Evolutionary conservation across 2,797 vertebrate species (phyloP).

Genomic region (Spinibarbus caldwelli): DNA sequence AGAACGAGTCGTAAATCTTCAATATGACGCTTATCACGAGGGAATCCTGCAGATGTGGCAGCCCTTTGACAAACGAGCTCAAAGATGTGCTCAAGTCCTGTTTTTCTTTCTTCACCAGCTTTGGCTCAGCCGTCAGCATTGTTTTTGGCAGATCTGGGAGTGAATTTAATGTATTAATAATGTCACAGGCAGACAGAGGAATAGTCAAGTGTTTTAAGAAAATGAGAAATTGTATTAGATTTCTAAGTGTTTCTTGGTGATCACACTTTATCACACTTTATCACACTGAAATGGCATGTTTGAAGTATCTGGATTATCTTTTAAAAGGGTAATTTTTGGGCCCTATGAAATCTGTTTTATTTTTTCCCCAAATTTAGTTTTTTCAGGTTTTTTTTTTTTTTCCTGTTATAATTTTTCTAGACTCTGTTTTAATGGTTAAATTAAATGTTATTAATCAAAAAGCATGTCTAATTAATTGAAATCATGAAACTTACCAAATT

Average conservation of each 20-base stretch:
- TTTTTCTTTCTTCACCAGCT: background rate
- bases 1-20: constrained; percentile 51
- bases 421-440: too few species aligned
- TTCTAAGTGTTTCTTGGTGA: background rate
- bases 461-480: background rate
- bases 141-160: background rate
- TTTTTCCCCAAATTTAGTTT: too few species aligned
- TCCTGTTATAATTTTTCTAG: too few species aligned
- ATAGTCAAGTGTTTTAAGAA: background rate
- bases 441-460: background rate
- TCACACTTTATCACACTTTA: background rate
- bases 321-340: background rate
- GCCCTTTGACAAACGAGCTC: constrained; percentile 23
- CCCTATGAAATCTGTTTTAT: too few species aligned
- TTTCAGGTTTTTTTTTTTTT: too few species aligned
- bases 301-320: background rate
- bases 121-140: background rate
- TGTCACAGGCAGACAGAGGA: background rate
- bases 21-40: constrained; percentile 73
- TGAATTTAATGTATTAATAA: constrained; percentile 4
- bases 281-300: background rate
- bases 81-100: constrained; percentile 11
- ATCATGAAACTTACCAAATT: background rate
- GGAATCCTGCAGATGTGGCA: constrained; percentile 73
- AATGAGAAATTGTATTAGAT: background rate